Evolutionary conservation across 2,888 invertebrate species (phyloP).

Genomic region (Philereme transversata): DNA sequence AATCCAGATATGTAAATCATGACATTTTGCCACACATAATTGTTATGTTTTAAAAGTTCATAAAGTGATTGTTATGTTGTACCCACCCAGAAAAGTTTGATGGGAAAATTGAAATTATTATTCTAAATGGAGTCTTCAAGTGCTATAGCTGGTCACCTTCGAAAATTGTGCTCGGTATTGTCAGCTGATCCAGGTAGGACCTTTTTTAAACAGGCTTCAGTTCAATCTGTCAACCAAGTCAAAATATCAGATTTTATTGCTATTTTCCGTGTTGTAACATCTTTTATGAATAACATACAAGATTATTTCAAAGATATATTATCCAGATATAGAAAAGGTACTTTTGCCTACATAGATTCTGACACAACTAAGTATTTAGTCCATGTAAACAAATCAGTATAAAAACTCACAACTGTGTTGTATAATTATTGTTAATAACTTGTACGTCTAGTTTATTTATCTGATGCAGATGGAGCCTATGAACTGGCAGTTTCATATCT

Average conservation of each 20-base stretch:
- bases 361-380: no score
- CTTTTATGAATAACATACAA: slow-evolving; percentile 59
- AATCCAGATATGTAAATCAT: no score
- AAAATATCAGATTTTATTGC: slow-evolving; percentile 25
- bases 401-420: no score
- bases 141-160: slow-evolving; percentile 64
- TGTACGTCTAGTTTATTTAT: slow-evolving; percentile 17
- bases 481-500: slow-evolving; percentile 75
- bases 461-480: slow-evolving; percentile 68
- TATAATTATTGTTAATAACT: no score
- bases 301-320: slow-evolving; percentile 54
- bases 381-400: no score
- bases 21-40: no score
- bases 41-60: no score
- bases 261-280: slow-evolving; percentile 21
- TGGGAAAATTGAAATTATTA: not conserved
- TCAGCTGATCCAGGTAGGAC: slow-evolving; percentile 71
- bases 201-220: slow-evolving; percentile 46
- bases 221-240: slow-evolving; percentile 27
- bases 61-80: no score
- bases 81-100: not conserved
- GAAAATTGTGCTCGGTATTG: slow-evolving; percentile 71
- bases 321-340: slow-evolving; percentile 46
- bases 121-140: slow-evolving; percentile 58
- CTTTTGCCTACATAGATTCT: not conserved